phyloP scores from a whole-genome alignment of 2,797 vertebrate genomes.

The Catharus ustulatus region DNA sequence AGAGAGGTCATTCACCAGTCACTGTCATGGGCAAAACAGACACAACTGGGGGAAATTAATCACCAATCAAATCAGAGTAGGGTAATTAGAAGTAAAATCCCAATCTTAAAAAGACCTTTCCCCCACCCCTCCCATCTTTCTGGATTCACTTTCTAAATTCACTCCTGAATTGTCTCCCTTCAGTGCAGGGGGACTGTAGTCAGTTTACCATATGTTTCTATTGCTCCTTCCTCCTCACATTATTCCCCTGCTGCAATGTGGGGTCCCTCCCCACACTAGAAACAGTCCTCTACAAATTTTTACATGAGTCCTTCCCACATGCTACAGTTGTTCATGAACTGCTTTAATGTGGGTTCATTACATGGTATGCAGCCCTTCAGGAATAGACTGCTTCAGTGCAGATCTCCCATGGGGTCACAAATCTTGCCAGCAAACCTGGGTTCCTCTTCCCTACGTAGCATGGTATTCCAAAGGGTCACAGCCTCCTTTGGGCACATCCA shows the following conservation, averaged over 20 bases:
- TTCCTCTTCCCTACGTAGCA: too few species aligned
- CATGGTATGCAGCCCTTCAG: background rate
- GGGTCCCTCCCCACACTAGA: background rate
- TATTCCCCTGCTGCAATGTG: background rate
- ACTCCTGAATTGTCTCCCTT: background rate
- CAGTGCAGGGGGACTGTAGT: background rate
- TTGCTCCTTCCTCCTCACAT: background rate
- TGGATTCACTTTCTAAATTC: background rate
- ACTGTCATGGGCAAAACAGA: background rate
- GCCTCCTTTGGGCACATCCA: background rate
- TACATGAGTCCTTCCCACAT: background rate
- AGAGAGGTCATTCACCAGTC: background rate
- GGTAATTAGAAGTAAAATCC: background rate
- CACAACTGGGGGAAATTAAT: background rate
- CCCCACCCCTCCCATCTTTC: background rate
- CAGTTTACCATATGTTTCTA: background rate
- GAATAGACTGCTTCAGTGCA: background rate
- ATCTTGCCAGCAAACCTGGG: background rate
- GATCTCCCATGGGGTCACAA: background rate
- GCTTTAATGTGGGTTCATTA: too few species aligned
- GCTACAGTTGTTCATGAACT: background rate
- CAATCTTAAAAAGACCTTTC: background rate
- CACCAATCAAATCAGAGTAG: background rate
- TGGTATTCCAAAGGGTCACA: background rate
- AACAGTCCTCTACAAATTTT: background rate